Base-by-base conservation (phyloP, 2,888 invertebrate genomes). In the Chalcis sispes region DNA sequence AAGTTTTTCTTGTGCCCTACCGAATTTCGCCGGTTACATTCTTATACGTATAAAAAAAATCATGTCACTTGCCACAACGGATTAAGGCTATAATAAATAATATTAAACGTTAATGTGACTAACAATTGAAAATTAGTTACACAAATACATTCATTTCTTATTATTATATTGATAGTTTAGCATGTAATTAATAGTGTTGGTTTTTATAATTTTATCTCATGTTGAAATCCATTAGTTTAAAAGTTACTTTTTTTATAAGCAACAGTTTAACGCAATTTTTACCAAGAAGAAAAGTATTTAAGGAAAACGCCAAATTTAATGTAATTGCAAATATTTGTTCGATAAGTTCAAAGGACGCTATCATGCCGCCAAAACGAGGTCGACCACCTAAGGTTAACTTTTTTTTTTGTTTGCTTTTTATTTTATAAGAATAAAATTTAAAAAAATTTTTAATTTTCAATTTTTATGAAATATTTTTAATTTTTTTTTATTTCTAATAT, bases 281-380 rank as follows among this genome's bases (percentile, higher is more conserved):
- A 32, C 7, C 10, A 56, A 32, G 32, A 8, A 23, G 23, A 46
- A 69, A 58, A 46, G 23, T 27, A 23, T n/a, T 13, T 59, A 29
- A 23, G 32, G 25, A 59, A 46, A 72, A 72, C 32, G 32, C 2
- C 7, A 54, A 64, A 23, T 46, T 46, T 2, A 62, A n/a, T 54
- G 23, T 15, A 42, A 2, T 23, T 42, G 42, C 10, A 32, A 4
- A 32, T 25, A 8, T n/a, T 40, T 23, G 40, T 54, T 61, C 25
- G 1, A 25, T n/a, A 23, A 23, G 25, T n/a, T 29, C 23, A 25
- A 29, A 18, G 13, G 36, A 64, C 25, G 18, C 36, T 70, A 58
- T 46, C 13, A 85, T 86, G 85, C 85, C 85, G 74, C 84, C 85
- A 77, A 86, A 85, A 81, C 83, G 83, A 36, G 79, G 76, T 73